Evolutionary conservation across 1,140 invertebrate genomes (phyloP).

Genomic region (Eueides isabella): DNA sequence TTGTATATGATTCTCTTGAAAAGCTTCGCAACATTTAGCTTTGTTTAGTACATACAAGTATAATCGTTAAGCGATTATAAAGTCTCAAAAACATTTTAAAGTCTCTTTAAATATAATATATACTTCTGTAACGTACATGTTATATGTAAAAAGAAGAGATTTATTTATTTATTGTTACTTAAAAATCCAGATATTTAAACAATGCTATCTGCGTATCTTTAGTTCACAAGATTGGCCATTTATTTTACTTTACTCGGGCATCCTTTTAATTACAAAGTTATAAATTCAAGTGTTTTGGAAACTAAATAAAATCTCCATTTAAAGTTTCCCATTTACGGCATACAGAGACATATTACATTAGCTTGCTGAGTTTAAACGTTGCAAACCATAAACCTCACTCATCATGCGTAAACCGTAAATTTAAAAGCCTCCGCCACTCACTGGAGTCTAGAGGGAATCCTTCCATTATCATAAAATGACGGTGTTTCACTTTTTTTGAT

Average conservation of each 20-base stretch:
- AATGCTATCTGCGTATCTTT: neutral
- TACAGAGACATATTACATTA: conserved; percentile 39
- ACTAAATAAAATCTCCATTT: conserved; percentile 24
- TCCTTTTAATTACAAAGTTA: conserved; percentile 10
- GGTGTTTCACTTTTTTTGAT: conserved; percentile 76
- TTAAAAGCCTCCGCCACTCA: conserved; percentile 74
- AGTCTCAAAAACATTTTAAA: too few species aligned
- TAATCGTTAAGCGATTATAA: too few species aligned
- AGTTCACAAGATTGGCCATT: neutral
- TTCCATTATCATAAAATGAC: conserved; percentile 79
- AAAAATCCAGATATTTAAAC: neutral
- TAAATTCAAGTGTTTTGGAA: conserved; percentile 3
- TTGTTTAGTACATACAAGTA: too few species aligned
- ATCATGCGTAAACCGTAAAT: conserved; percentile 71
- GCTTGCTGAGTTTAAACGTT: conserved; percentile 64
- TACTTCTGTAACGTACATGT: too few species aligned
- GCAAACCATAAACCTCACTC: conserved; percentile 70
- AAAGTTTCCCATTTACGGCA: conserved; percentile 29
- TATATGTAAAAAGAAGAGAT: too few species aligned
- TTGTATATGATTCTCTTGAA: too few species aligned
- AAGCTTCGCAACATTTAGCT: too few species aligned
- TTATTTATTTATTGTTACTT: neutral
- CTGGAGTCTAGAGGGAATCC: conserved; percentile 54
- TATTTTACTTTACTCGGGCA: neutral
- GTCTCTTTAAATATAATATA: too few species aligned